Base-by-base conservation (phyloP, 2,797 vertebrate species). In the Triplophysa yarkandensis region DNA sequence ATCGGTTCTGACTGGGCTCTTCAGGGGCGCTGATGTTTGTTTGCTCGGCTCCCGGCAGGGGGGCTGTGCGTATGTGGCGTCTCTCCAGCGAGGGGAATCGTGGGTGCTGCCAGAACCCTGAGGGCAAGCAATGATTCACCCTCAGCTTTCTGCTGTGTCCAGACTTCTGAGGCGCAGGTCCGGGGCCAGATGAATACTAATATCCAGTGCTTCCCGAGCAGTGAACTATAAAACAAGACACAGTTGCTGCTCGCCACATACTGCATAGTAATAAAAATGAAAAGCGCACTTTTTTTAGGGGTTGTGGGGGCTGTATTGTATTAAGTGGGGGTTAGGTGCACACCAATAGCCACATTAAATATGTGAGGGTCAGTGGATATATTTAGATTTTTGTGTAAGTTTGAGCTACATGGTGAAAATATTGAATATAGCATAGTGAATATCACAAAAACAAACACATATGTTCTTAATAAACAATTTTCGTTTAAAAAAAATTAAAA, bases 91-190 rank as follows among this genome's bases (percentile, higher is more conserved):
- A 72, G 76, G 66, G 68, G n/a, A 30, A 71, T 58, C 21, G 68
- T 68, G 36, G 68, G 68, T 72, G 68, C 72, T 77, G 67, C 68
- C 71, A 68, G 61, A 27, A 58, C 71, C 78, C 78, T 28, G 27
- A 55, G 76, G 76, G 73, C 27, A 55, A 55, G 65, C 48, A 62
- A 68, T 77, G 74, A 74, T 71, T 79, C 74, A 82, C 74, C 67
- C 52, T 28, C 7, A 69, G 60, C 61, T 73, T 78, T 76, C 30
- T 73, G 68, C 76, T 69, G 44, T 55, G 68, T 52, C 78, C 68
- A 78, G 72, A 74, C 72, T 70, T 61, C 19, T 73, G 66, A 77
- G 54, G 62, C 68, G 44, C 30, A 57, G 17, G 57, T 74, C 67
- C 60, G 23, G 63, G 34, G 46, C 62, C 61, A 54, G 65, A 69